A percentile compares a stretch with the other conserved stretches of the same genome.
These are phyloP conservation scores for Anorthoa munda DNA, from an alignment of 2,888 invertebrate genomes.

Conservation along the genomic window DNA sequence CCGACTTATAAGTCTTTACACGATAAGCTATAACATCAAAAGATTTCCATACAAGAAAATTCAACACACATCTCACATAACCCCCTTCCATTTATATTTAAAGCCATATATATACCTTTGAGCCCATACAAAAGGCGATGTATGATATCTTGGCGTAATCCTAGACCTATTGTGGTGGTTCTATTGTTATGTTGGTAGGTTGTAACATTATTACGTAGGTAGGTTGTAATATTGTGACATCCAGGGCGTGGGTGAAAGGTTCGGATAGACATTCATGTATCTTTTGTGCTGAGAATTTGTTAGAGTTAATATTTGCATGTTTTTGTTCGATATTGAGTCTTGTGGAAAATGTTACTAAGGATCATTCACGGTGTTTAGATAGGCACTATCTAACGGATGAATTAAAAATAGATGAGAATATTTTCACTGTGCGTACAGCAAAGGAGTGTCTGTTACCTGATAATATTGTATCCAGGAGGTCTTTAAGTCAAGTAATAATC, in stretches of 20 bases:
- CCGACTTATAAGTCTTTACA: neutral
- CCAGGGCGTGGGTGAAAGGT: neutral
- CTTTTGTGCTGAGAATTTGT: conserved; percentile 34
- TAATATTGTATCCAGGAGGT: no score
- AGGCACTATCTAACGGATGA: no score
- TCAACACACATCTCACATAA: conserved; percentile 7
- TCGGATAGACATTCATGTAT: neutral
- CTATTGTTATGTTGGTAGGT: conserved; percentile 23
- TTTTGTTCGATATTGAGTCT: conserved; percentile 8
- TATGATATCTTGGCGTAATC: conserved; percentile 46
- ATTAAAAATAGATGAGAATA: no score
- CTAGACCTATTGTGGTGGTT: conserved; percentile 34
- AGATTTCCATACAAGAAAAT: neutral
- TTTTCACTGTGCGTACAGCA: no score
- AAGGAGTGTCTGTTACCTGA: no score
- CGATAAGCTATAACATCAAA: neutral
- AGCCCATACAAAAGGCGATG: conserved; percentile 18
- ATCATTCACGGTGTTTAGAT: no score
- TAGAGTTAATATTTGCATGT: conserved; percentile 37
- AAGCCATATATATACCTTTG: neutral
- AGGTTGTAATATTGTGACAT: conserved; percentile 5
- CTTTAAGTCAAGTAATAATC: no score
- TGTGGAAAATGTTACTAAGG: neutral
- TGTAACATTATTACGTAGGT: conserved; percentile 12
- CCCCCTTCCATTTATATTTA: conserved; percentile 17